Conservation (phyloP, 2,797 vertebrate genomes). For the Sardinella longiceps region DNA sequence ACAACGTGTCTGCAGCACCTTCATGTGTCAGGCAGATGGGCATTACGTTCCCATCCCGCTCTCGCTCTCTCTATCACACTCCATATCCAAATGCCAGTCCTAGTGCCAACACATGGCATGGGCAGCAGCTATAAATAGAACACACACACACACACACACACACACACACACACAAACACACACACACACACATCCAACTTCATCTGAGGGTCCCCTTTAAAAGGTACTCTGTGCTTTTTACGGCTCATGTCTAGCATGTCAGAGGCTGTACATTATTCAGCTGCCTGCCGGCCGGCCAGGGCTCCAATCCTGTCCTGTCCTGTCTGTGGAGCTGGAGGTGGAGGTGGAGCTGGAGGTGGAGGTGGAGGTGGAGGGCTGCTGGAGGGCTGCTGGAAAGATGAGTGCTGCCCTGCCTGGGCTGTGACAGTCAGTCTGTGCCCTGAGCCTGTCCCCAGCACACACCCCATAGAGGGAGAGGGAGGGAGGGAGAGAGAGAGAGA, state of each 20-base stretch:
- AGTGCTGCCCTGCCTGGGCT: too few relatives aligned
- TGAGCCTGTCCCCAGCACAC: neutral
- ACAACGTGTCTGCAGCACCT: neutral
- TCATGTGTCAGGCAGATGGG: conserved; percentile 5
- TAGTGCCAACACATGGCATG: neutral
- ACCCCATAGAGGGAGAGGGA: neutral
- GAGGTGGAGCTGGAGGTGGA: too few relatives aligned
- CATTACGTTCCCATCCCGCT: neutral
- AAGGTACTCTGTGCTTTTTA: neutral
- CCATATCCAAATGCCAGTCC: neutral
- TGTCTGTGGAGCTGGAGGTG: too few relatives aligned
- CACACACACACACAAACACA: neutral
- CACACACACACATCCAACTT: conserved; percentile 7
- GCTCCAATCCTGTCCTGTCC: too few relatives aligned
- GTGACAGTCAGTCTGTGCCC: neutral
- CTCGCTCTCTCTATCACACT: too few relatives aligned
- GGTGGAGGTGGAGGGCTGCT: too few relatives aligned
- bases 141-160: conserved; percentile 26
- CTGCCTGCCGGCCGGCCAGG: neutral
- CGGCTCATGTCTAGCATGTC: neutral
- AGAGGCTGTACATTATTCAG: neutral
- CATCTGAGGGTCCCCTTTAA: neutral
- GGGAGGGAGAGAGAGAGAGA: neutral
- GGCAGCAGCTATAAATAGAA: neutral
- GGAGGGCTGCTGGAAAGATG: neutral